Base-by-base conservation (phyloP, 1,140 invertebrate genomes). In the Meteorus sp. region DNA sequence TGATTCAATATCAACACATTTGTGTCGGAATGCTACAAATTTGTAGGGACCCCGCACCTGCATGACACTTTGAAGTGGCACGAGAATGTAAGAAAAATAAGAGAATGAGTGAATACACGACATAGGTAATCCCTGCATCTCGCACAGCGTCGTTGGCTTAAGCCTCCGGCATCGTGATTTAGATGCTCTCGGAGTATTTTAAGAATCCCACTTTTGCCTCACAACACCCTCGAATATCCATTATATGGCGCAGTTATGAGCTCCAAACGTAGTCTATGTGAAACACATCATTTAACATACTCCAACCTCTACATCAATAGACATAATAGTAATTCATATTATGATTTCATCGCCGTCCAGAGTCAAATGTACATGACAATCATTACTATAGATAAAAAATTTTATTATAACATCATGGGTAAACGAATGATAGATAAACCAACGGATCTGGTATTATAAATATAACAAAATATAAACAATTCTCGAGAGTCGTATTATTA, bases 101-200 rank as follows among this genome's bases (percentile, higher is more conserved):
- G n/a, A n/a, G n/a, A n/a, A n/a, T n/a, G n/a, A n/a, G n/a, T n/a
- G n/a, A n/a, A n/a, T n/a, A n/a, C n/a, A n/a, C n/a, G n/a, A 75
- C 63, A 69, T 72, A 69, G 70, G 67, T 79, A 79, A 78, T 79
- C 76, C 75, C 73, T 68, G 68, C 71, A n/a, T n/a, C n/a, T 69
- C 64, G 70, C 70, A 73, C 70, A 74, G 77, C 75, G 77, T 64
- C 68, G 61, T 65, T 62, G 68, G 61, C 68, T 66, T 79, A 79
- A 79, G 74, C 75, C 77, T 70, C 60, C 74, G n/a, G n/a, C n/a
- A n/a, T n/a, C n/a, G 73, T 79, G 77, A 78, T 79, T 79, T 79
- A 79, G 77, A 78, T 73, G 76, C 76, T 77, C 67, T 71, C 68
- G 66, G 75, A 75, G 72, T 78, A 78, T 79, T 79, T 79, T 79